phyloP scores from a whole-genome alignment of 2,113 vertebrate genomes.

The Balaeniceps rex region DNA sequence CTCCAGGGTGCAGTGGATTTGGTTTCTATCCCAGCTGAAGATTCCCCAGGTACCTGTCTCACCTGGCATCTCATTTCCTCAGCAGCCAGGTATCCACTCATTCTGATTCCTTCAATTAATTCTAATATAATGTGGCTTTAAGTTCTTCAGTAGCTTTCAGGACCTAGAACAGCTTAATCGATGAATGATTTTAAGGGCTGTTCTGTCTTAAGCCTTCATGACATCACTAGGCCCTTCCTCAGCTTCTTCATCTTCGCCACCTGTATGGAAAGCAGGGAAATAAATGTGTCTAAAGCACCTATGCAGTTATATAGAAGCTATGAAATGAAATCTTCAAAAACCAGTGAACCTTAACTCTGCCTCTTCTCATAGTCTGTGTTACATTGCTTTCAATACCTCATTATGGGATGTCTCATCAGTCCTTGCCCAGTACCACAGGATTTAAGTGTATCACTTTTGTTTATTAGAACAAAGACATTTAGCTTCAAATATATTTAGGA shows the following conservation, averaged over 20 bases:
- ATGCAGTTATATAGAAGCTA: neutral
- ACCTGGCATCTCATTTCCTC: neutral
- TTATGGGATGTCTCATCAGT: neutral
- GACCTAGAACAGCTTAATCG: neutral
- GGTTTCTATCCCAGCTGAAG: neutral
- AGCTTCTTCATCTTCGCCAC: neutral
- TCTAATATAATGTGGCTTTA: neutral
- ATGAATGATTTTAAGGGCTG: neutral
- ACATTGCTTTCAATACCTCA: neutral
- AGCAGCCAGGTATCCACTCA: neutral
- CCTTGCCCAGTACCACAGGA: neutral
- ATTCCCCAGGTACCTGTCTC: neutral
- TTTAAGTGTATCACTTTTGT: neutral
- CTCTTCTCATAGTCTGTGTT: neutral
- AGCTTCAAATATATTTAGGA: neutral
- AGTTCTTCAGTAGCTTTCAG: neutral
- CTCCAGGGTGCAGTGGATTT: neutral
- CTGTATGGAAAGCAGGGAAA: neutral
- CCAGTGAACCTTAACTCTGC: neutral
- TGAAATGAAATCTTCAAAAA: neutral
- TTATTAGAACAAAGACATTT: neutral
- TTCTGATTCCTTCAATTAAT: neutral
- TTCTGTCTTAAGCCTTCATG: neutral
- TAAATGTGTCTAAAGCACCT: neutral
- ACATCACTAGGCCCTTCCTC: neutral